A percentile compares a stretch with the other conserved stretches of the same genome.
These are phyloP conservation scores for Vultur gryphus DNA, from an alignment of 2,797 vertebrate genomes.

Conservation along the genomic window DNA sequence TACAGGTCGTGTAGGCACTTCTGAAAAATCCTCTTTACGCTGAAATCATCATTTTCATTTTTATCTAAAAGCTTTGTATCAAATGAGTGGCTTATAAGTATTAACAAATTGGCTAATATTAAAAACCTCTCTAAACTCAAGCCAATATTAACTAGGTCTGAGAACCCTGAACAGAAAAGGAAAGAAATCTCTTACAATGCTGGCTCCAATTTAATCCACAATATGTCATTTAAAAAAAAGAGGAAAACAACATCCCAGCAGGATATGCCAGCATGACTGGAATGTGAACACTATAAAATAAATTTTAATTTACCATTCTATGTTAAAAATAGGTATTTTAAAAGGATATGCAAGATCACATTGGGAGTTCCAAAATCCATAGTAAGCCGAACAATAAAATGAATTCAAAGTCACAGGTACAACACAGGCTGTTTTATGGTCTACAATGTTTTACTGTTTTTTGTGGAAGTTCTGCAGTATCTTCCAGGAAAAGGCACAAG, in stretches of 20 bases:
- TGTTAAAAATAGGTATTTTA: not conserved
- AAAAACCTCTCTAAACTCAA: conserved; percentile 30
- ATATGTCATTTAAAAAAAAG: not conserved
- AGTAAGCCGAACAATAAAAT: not conserved
- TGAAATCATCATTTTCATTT: conserved; percentile 28
- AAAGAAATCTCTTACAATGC: not conserved
- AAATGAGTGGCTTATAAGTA: not conserved
- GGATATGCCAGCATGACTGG: not conserved
- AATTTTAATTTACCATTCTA: not conserved
- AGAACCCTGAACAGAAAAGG: conserved; percentile 18
- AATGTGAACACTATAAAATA: not conserved
- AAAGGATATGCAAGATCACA: not conserved
- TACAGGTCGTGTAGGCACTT: not conserved
- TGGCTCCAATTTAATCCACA: not conserved
- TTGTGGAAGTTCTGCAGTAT: not conserved
- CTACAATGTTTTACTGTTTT: not conserved
- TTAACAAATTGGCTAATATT: not conserved
- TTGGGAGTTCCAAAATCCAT: not conserved
- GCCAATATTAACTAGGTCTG: not conserved
- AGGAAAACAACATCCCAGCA: conserved; percentile 4
- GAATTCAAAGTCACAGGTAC: not conserved
- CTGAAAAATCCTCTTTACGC: conserved; percentile 18
- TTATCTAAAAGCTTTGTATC: not conserved
- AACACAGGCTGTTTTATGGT: not conserved
- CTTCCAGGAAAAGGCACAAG: not conserved